Percentiles rank a stretch among this genome's conserved stretches.
Evolutionary conservation across 2,113 vertebrate species (phyloP).

Genomic region (Strix aluco): DNA sequence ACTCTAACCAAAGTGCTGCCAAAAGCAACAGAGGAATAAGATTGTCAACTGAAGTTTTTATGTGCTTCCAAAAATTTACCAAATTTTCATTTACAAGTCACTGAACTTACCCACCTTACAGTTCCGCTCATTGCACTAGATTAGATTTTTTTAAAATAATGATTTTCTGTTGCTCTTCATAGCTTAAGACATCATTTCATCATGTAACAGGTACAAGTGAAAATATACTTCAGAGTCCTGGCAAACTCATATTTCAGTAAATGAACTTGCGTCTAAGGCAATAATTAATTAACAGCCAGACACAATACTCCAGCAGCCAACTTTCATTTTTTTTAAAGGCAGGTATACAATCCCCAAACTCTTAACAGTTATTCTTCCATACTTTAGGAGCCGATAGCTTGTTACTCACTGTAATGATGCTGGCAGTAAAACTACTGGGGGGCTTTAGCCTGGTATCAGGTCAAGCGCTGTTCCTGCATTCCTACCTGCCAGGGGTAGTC

Average conservation of each 20-base stretch:
- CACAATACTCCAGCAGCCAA: neutral
- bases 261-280: neutral
- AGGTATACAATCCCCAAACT: neutral
- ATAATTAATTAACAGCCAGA: neutral
- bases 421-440: neutral
- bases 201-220: neutral
- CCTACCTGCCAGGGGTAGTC: too few species aligned
- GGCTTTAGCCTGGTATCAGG: neutral
- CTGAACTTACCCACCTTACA: neutral
- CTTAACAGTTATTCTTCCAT: neutral
- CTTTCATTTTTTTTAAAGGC: neutral
- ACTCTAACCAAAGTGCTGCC: neutral
- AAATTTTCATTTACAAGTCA: neutral
- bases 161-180: neutral
- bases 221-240: neutral
- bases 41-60: neutral
- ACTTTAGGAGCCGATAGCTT: neutral
- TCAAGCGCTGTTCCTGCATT: accelerated
- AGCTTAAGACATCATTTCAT: neutral
- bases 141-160: neutral
- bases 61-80: neutral
- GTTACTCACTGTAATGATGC: too few species aligned
- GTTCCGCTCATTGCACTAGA: neutral
- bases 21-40: neutral
- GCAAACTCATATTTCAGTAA: neutral